These are phyloP conservation scores for Fragum whitleyi DNA, from an alignment of 2,888 invertebrate species.

Conservation along the genomic window DNA sequence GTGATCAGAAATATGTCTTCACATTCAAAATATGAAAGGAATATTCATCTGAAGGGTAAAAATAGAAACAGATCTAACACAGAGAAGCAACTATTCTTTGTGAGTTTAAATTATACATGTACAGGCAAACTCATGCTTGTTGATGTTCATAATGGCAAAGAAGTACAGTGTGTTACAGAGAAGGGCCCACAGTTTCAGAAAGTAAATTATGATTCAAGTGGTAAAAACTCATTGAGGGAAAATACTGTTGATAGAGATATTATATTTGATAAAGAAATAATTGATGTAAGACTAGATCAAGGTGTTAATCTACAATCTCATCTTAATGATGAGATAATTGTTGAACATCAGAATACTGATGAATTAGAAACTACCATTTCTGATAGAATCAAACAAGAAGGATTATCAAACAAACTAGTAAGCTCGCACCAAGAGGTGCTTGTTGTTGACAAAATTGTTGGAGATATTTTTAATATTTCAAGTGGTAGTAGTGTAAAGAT, in stretches of 20 bases:
- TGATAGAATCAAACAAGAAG: not conserved
- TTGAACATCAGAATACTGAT: not conserved
- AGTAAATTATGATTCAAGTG: too few relatives aligned
- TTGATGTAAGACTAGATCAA: not conserved
- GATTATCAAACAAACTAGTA: not conserved
- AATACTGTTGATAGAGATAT: not conserved
- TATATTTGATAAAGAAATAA: not conserved
- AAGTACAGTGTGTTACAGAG: constrained; percentile 39
- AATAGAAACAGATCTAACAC: constrained; percentile 25
- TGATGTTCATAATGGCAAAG: constrained; percentile 26
- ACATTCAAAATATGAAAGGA: constrained; percentile 16
- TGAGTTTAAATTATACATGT: constrained; percentile 50
- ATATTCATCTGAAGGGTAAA: constrained; percentile 48
- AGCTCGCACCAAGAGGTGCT: not conserved
- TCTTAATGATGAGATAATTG: not conserved
- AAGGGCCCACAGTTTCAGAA: too few relatives aligned
- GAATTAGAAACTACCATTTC: not conserved
- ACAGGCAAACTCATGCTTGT: constrained; percentile 37
- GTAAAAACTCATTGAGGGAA: not conserved
- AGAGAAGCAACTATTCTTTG: constrained; percentile 51
- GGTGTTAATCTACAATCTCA: not conserved
- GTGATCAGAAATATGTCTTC: constrained; percentile 28
- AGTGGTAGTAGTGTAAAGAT: constrained; percentile 25
- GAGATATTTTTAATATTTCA: constrained; percentile 50
- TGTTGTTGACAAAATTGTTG: constrained; percentile 19